Evolutionary conservation across 2,797 vertebrate species (phyloP).

Genomic region (Chrosomus eos): DNA sequence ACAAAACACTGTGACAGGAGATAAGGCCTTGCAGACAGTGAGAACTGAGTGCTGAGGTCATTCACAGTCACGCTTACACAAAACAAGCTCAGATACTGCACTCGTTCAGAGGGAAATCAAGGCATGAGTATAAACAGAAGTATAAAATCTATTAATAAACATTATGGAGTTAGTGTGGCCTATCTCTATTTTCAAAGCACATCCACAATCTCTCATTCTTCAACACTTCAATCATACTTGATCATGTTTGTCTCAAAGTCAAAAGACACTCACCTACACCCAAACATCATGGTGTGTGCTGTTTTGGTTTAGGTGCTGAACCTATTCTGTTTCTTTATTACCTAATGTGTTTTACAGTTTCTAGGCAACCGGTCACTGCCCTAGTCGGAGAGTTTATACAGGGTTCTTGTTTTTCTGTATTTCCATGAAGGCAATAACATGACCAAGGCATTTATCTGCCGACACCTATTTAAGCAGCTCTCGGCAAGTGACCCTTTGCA

Average conservation of each 20-base stretch:
- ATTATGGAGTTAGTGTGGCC: background rate
- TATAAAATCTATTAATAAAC: background rate
- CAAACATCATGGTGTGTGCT: constrained; percentile 45
- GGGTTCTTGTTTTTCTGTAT: constrained; percentile 29
- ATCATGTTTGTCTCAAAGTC: background rate
- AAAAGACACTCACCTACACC: constrained; percentile 14
- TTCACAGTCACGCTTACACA: constrained; percentile 48
- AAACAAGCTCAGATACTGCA: constrained; percentile 42
- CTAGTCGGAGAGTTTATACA: constrained; percentile 52
- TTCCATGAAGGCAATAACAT: constrained; percentile 8
- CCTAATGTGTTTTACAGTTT: constrained; percentile 61
- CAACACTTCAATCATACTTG: background rate
- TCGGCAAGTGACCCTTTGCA: constrained; percentile 8
- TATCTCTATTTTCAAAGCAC: background rate
- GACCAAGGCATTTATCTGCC: constrained; percentile 3
- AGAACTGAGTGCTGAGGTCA: background rate
- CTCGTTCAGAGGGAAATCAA: constrained; percentile 1
- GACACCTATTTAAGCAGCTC: constrained; percentile 43
- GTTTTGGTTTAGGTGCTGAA: constrained; percentile 43
- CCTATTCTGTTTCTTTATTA: constrained; percentile 56
- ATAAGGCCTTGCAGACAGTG: constrained; percentile 31
- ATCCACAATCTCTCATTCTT: background rate
- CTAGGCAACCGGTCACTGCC: constrained; percentile 64
- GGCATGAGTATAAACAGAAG: constrained; percentile 23
- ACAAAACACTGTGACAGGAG: constrained; percentile 33